Percentiles rank a stretch among this genome's conserved stretches.
Evolutionary conservation across 1,140 invertebrate genomes (phyloP).

Genomic region (Drosophila lini): DNA sequence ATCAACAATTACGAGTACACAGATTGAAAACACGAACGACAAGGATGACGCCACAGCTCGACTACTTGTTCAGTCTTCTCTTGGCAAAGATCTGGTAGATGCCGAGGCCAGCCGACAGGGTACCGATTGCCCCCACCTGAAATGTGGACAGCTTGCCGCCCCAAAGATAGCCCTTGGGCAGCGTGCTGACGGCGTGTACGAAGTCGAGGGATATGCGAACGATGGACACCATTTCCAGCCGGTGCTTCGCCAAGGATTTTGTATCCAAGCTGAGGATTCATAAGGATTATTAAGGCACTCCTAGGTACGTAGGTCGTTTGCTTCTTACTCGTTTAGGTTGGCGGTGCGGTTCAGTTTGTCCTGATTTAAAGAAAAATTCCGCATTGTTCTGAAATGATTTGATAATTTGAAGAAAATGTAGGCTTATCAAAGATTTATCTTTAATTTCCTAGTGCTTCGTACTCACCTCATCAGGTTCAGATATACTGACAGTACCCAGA

Average conservation of each 20-base stretch:
- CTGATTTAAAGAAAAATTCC: conserved; percentile 85
- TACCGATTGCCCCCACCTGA: conserved; percentile 91
- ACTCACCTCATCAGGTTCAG: conserved; percentile 84
- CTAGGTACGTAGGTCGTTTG: not conserved
- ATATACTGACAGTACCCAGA: conserved; percentile 92
- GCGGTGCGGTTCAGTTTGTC: conserved; percentile 81
- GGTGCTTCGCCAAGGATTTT: conserved; percentile 83
- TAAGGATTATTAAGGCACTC: not conserved
- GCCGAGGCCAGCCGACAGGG: conserved; percentile 89
- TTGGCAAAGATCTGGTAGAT: conserved; percentile 85
- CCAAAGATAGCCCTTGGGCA: conserved; percentile 92
- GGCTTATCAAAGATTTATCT: not conserved
- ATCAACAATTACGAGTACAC: conserved; percentile 43
- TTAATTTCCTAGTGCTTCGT: conserved; percentile 24
- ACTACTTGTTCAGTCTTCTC: conserved; percentile 72
- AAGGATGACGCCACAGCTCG: not conserved
- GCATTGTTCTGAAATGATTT: conserved; percentile 70
- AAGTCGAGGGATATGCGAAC: conserved; percentile 89
- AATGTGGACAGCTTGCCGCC: conserved; percentile 89
- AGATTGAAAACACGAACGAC: conserved; percentile 8
- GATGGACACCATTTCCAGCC: conserved; percentile 87
- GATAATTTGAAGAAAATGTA: not conserved
- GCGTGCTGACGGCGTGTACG: conserved; percentile 91
- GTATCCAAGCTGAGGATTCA: conserved; percentile 73
- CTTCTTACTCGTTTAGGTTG: conserved; percentile 63